Percentiles rank a stretch among this genome's conserved stretches.
Evolutionary conservation across 2,797 vertebrate genomes (phyloP).

Genomic region (Sebastes cheni): DNA sequence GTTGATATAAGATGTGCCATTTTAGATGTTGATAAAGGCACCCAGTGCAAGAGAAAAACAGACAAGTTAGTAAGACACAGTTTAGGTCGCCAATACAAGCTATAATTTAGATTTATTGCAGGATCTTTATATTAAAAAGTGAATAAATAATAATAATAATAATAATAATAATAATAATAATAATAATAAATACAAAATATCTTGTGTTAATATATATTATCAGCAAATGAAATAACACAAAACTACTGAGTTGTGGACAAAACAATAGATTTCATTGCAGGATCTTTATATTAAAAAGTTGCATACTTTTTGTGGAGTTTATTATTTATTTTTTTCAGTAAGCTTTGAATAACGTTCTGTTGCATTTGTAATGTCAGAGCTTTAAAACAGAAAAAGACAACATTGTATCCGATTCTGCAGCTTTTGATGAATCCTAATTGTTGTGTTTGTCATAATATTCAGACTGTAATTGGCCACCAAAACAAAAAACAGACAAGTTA

Average conservation of each 20-base stretch:
- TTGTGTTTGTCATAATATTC: constrained; percentile 14
- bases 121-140: neutral
- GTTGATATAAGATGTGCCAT: neutral
- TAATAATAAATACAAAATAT: neutral
- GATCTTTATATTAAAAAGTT: neutral
- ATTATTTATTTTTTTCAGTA: neutral
- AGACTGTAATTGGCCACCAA: constrained; percentile 9
- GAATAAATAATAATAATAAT: too few species aligned
- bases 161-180: too few species aligned
- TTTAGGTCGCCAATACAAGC: neutral
- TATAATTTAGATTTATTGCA: neutral
- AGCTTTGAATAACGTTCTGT: neutral
- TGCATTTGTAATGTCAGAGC: neutral
- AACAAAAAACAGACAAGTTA: neutral
- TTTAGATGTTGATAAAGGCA: neutral
- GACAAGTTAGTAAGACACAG: neutral
- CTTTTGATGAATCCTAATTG: too few species aligned
- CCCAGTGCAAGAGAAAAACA: neutral
- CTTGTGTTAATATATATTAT: neutral
- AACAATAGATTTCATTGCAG: too few species aligned
- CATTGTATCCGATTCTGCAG: too few species aligned
- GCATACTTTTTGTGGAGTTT: neutral
- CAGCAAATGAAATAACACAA: neutral
- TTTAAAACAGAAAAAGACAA: too few species aligned
- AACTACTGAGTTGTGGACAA: neutral